These are phyloP conservation scores for Gymnogyps californianus DNA, from an alignment of 2,113 vertebrate genomes.

Conservation along the genomic window DNA sequence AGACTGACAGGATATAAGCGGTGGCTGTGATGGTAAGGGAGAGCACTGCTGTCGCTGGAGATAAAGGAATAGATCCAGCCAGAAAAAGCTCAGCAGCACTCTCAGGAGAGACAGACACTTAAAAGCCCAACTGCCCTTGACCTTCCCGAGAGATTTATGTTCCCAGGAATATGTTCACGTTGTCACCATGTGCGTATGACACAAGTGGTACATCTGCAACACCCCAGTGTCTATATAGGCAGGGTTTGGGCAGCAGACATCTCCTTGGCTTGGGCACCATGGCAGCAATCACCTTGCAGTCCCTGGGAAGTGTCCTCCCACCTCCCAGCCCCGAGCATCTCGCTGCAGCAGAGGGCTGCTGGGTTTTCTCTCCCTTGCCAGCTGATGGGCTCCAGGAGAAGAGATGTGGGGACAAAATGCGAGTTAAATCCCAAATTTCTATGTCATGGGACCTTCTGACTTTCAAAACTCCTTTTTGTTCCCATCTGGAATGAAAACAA, in stretches of 20 bases:
- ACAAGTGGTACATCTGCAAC: background rate
- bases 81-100: background rate
- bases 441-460: background rate
- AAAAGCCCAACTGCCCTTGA: background rate
- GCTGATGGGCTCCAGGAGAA: background rate
- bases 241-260: background rate
- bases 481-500: background rate
- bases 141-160: background rate
- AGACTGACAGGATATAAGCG: background rate
- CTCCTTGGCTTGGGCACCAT: background rate
- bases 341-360: rapidly evolving
- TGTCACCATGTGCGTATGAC: background rate
- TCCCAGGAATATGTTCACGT: background rate
- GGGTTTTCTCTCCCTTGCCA: background rate
- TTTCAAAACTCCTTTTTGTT: background rate
- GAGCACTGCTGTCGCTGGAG: background rate
- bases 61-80: background rate
- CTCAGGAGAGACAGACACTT: background rate
- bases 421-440: background rate
- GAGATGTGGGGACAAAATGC: rapidly evolving
- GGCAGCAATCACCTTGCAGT: background rate
- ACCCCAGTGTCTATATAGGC: background rate
- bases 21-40: background rate
- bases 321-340: background rate
- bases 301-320: background rate